Conservation (phyloP, 2,113 vertebrate genomes). For the Octodon degus region DNA sequence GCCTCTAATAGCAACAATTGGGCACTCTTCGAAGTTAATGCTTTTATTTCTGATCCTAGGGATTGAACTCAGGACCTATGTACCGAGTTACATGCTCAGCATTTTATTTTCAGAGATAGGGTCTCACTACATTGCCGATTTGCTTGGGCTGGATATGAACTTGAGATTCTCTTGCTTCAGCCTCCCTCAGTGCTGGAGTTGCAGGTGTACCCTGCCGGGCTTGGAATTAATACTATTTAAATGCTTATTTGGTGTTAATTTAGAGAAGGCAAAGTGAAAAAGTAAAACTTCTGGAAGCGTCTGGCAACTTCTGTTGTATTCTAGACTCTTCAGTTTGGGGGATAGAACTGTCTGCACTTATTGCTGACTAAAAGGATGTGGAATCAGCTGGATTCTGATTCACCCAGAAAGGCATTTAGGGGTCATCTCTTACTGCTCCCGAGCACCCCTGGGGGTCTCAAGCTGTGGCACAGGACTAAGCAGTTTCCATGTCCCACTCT, state of each 20-base stretch:
- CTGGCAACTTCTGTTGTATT: not conserved
- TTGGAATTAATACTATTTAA: not conserved
- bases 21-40: not conserved
- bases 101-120: not conserved
- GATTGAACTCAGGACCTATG: not conserved
- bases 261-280: not conserved
- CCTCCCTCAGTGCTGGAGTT: not conserved
- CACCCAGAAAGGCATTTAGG: not conserved
- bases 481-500: not conserved
- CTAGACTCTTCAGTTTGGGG: not conserved
- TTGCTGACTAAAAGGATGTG: not conserved
- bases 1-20: not conserved
- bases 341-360: not conserved
- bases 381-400: not conserved
- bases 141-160: not conserved
- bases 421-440: not conserved
- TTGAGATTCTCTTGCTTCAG: not conserved
- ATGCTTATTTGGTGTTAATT: conserved; percentile 7
- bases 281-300: not conserved
- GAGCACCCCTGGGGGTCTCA: not conserved
- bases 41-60: not conserved
- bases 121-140: not conserved
- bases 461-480: not conserved
- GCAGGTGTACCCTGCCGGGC: not conserved
- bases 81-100: not conserved